Conservation (phyloP, 2,113 vertebrate genomes). For the Rallus limicola region DNA sequence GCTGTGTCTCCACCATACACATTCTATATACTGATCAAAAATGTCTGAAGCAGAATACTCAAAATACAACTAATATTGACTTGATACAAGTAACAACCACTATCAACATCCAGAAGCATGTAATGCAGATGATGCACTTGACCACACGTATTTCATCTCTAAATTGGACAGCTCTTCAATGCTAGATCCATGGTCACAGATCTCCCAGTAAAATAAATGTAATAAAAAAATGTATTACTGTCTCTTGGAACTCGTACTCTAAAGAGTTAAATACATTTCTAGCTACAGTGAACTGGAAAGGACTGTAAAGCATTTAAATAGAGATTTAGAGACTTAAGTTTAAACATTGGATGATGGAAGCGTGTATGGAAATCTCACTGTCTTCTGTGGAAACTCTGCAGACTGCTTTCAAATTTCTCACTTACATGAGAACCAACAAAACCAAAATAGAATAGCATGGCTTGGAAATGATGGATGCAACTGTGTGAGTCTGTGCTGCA, state of each 20-base stretch:
- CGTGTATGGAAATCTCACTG: neutral
- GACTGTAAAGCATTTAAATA: neutral
- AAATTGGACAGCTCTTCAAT: neutral
- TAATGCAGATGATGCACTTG: accelerated
- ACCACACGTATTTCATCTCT: neutral
- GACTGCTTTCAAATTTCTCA: neutral
- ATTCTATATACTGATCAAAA: neutral
- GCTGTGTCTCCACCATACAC: accelerated
- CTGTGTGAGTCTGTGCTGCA: neutral
- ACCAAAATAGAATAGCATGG: neutral
- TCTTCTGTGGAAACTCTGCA: neutral
- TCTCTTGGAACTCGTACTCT: neutral
- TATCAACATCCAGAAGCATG: neutral
- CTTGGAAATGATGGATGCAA: neutral
- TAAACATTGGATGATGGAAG: neutral
- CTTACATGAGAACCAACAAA: neutral
- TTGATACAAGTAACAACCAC: neutral
- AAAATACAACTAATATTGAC: neutral
- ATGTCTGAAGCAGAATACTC: neutral
- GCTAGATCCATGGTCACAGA: neutral
- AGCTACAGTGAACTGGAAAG: neutral
- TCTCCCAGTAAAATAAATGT: neutral
- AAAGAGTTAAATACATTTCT: neutral
- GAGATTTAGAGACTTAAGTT: neutral
- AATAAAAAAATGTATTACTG: neutral